These are phyloP conservation scores for Myiozetetes cayanensis DNA, from an alignment of 2,113 vertebrate genomes.

Conservation along the genomic window DNA sequence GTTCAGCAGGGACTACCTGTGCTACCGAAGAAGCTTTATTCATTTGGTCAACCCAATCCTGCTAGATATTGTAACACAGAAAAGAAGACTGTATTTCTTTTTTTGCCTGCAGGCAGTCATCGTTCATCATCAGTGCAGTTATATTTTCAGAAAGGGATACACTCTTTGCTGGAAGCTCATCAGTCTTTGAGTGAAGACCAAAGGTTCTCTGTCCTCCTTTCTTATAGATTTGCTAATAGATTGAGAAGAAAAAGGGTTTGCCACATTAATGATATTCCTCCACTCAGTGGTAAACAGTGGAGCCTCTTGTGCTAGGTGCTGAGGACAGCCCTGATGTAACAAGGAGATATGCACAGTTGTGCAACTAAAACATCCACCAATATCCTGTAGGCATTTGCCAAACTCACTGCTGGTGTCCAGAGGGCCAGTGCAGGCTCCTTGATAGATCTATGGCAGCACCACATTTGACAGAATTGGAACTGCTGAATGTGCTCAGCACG, in stretches of 20 bases:
- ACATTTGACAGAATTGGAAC: neutral
- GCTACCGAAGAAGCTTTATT: neutral
- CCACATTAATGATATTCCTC: neutral
- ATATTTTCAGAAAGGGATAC: neutral
- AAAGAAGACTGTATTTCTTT: neutral
- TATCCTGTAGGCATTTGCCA: neutral
- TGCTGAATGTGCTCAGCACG: rapidly evolving
- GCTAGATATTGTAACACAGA: neutral
- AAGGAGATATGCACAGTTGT: neutral
- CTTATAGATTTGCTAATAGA: neutral
- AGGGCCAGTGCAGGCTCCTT: neutral
- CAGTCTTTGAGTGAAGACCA: rapidly evolving
- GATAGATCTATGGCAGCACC: neutral
- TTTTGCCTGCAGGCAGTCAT: neutral
- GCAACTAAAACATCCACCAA: neutral
- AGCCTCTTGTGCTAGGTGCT: neutral
- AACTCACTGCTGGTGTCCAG: neutral
- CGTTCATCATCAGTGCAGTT: neutral
- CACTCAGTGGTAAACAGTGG: neutral
- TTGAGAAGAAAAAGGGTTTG: neutral
- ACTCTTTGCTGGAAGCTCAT: neutral
- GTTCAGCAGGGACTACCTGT: neutral
- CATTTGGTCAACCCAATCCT: neutral
- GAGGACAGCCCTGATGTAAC: neutral
- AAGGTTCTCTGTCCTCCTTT: neutral